A percentile compares a stretch with the other conserved stretches of the same genome.
Conservation (phyloP, 2,888 invertebrate species). For the Dichetophora obliterata region DNA sequence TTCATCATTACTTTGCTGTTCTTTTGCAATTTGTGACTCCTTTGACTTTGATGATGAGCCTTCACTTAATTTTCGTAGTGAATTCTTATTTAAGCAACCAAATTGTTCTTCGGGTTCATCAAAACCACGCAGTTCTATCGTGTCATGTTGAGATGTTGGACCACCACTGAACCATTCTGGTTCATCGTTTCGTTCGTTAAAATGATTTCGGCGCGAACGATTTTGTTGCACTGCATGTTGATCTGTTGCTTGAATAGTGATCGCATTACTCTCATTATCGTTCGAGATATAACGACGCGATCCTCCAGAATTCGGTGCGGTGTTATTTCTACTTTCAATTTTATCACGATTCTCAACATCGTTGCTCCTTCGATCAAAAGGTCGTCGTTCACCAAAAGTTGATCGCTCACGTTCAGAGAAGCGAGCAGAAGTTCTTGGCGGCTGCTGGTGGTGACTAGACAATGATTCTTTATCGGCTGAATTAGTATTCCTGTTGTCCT, state of each 20-base stretch:
- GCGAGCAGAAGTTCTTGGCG: slow-evolving; percentile 45
- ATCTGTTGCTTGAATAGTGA: slow-evolving; percentile 4
- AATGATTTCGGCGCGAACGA: slow-evolving; percentile 44
- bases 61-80: slow-evolving; percentile 40
- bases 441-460: slow-evolving; percentile 47
- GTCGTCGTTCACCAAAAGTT: slow-evolving; percentile 71
- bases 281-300: slow-evolving; percentile 50
- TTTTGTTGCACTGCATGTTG: not conserved
- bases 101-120: slow-evolving; percentile 75
- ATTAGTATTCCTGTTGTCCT: slow-evolving; percentile 52
- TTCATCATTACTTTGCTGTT: slow-evolving; percentile 20
- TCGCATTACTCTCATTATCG: slow-evolving; percentile 48
- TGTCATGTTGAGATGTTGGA: slow-evolving; percentile 90
- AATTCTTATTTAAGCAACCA: slow-evolving; percentile 30
- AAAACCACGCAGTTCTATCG: slow-evolving; percentile 93
- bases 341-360: slow-evolving; percentile 45
- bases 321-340: slow-evolving; percentile 54
- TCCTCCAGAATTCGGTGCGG: slow-evolving; percentile 25
- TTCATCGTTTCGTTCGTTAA: slow-evolving; percentile 77
- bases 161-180: slow-evolving; percentile 94
- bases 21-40: slow-evolving; percentile 27
- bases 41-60: slow-evolving; percentile 45
- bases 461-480: not conserved
- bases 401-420: slow-evolving; percentile 47
- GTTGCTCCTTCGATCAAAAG: slow-evolving; percentile 72